Evolutionary conservation across 2,113 vertebrate species (phyloP).

Genomic region (Zootoca vivipara): DNA sequence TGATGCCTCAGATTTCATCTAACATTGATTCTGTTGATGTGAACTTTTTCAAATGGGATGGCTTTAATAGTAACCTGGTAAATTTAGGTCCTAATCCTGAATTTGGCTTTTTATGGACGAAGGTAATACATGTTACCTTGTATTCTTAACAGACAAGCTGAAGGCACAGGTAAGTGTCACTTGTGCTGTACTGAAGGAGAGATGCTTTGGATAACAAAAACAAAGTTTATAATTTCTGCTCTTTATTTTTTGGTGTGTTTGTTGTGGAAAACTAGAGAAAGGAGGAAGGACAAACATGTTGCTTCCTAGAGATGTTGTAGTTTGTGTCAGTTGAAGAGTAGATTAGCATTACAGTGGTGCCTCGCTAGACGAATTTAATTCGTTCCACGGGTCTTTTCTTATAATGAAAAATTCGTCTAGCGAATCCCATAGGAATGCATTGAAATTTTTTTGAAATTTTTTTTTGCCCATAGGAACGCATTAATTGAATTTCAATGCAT

Average conservation of each 20-base stretch:
- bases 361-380: too few relatives aligned
- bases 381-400: too few relatives aligned
- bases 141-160: background rate
- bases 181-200: background rate
- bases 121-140: background rate
- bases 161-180: background rate
- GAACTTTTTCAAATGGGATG: background rate
- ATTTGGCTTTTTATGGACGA: background rate
- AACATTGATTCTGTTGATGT: background rate
- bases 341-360: conserved; percentile 2
- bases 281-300: background rate
- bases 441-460: too few relatives aligned
- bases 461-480: too few relatives aligned
- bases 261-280: background rate
- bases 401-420: too few relatives aligned
- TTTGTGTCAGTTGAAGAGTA: conserved; percentile 42
- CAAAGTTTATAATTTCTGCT: background rate
- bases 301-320: background rate
- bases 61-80: too few relatives aligned
- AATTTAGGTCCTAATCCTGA: too few relatives aligned
- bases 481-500: too few relatives aligned
- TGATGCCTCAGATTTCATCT: background rate
- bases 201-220: background rate
- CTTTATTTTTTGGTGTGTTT: background rate
- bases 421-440: too few relatives aligned